Percentiles rank a stretch among this genome's conserved stretches.
Conservation (phyloP, 1,140 invertebrate genomes). For the Epicauta chinensis region DNA sequence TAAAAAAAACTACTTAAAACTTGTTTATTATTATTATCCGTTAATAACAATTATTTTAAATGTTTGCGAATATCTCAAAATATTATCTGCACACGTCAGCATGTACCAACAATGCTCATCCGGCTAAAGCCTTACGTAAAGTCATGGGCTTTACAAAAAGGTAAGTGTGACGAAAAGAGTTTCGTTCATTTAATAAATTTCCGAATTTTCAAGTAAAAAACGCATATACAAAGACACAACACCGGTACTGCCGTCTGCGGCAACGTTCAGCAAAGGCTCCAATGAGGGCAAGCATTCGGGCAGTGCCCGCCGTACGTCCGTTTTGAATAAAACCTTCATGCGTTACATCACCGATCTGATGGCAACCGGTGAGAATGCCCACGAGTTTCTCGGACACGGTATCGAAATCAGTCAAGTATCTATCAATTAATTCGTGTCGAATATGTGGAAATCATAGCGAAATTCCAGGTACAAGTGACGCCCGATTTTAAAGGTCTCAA, state of each 20-base stretch:
- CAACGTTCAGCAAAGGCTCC: constrained; percentile 10
- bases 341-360: constrained; percentile 67
- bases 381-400: constrained; percentile 52
- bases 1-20: too few species aligned
- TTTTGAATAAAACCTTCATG: constrained; percentile 77
- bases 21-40: too few species aligned
- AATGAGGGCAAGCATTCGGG: constrained; percentile 19
- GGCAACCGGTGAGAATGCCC: constrained; percentile 56
- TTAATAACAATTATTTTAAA: too few species aligned
- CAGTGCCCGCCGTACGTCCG: constrained; percentile 44
- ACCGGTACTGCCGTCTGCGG: neutral
- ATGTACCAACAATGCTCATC: too few species aligned
- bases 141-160: too few species aligned
- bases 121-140: too few species aligned
- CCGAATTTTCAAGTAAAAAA: constrained; percentile 1
- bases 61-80: too few species aligned
- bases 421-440: constrained; percentile 20
- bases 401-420: constrained; percentile 61
- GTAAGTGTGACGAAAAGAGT: too few species aligned
- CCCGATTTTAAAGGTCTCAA: constrained; percentile 57
- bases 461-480: constrained; percentile 56
- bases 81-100: too few species aligned
- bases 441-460: constrained; percentile 31
- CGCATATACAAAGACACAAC: neutral
- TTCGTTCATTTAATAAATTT: too few species aligned